Conservation (phyloP, 2,888 invertebrate species). For the Polyommatus iphigenia region DNA sequence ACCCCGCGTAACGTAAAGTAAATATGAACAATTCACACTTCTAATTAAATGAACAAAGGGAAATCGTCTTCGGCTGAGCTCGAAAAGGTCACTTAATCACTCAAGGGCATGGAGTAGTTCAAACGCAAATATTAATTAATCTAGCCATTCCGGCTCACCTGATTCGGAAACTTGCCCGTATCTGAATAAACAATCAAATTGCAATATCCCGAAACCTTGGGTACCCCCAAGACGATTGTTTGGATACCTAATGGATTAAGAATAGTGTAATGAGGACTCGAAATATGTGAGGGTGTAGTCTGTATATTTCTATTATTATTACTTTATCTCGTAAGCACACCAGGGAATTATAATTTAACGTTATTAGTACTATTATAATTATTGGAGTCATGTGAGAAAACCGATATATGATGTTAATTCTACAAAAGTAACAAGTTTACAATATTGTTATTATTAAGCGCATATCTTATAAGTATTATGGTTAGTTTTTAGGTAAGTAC, state of each 20-base stretch:
- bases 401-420: not conserved
- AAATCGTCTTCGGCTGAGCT: slow-evolving; percentile 55
- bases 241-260: slow-evolving; percentile 31
- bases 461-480: too few species aligned
- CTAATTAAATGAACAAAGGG: slow-evolving; percentile 40
- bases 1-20: not conserved
- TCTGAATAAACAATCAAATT: slow-evolving; percentile 76
- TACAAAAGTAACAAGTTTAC: not conserved
- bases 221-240: slow-evolving; percentile 36
- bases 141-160: slow-evolving; percentile 71
- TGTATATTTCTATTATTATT: not conserved
- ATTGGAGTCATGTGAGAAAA: not conserved
- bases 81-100: slow-evolving; percentile 74
- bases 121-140: slow-evolving; percentile 79
- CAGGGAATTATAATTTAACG: not conserved
- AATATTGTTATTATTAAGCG: not conserved
- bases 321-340: not conserved
- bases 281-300: slow-evolving; percentile 16
- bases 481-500: too few species aligned
- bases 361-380: not conserved
- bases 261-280: slow-evolving; percentile 7
- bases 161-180: slow-evolving; percentile 72
- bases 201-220: slow-evolving; percentile 50
- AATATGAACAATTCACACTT: slow-evolving; percentile 26
- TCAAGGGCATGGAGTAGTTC: slow-evolving; percentile 70